Percentiles rank a stretch among this genome's conserved stretches.
Conservation (phyloP, 1,140 invertebrate genomes). For the Liolophura sinensis region DNA sequence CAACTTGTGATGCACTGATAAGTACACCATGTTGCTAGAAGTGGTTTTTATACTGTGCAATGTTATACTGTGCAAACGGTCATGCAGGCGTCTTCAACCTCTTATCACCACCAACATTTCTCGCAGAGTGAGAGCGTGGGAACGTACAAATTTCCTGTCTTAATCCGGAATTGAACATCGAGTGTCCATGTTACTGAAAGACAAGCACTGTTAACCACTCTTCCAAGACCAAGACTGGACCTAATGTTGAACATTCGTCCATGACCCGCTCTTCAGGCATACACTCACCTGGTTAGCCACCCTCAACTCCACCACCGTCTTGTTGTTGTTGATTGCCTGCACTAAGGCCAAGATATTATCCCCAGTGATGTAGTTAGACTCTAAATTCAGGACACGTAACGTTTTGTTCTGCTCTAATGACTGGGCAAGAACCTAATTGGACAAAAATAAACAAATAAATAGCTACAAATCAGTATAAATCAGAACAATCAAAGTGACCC, state of each 20-base stretch:
- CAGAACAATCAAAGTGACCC: not conserved
- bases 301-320: constrained; percentile 88
- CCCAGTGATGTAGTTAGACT: constrained; percentile 92
- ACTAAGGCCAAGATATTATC: constrained; percentile 80
- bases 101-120: too few relatives aligned
- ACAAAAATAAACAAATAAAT: not conserved
- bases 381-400: constrained; percentile 88
- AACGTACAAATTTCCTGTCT: too few relatives aligned
- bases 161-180: constrained; percentile 5
- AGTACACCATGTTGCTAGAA: too few relatives aligned
- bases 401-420: constrained; percentile 85
- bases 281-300: constrained; percentile 88
- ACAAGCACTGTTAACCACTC: too few relatives aligned
- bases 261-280: not conserved
- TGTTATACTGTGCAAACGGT: too few relatives aligned
- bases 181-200: too few relatives aligned
- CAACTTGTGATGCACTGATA: too few relatives aligned
- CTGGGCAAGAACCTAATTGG: constrained; percentile 73
- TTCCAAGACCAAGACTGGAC: too few relatives aligned
- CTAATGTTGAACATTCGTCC: too few relatives aligned
- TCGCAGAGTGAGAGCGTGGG: too few relatives aligned
- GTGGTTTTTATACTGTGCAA: too few relatives aligned
- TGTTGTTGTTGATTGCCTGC: constrained; percentile 81
- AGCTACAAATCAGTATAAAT: not conserved
- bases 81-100: too few relatives aligned